Evolutionary conservation across 2,113 vertebrate genomes (phyloP).

Genomic region (Cephalopholis sonnerati): DNA sequence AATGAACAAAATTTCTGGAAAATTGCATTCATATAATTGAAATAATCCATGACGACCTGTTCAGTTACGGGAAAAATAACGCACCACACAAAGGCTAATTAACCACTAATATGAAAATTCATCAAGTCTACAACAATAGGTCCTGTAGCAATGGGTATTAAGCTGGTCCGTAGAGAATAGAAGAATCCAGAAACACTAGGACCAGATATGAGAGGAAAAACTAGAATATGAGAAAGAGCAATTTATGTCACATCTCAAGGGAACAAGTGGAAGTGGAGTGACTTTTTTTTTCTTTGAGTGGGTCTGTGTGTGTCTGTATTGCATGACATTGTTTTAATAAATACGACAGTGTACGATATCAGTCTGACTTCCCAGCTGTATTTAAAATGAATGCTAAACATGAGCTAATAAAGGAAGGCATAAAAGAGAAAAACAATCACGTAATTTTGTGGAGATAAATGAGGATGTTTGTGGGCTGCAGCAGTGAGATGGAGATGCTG

Average conservation of each 20-base stretch:
- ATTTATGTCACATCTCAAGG: conserved; percentile 3
- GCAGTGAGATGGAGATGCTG: conserved; percentile 86
- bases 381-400: not conserved
- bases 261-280: not conserved
- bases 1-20: not conserved
- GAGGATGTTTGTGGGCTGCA: conserved; percentile 90
- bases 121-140: not conserved
- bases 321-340: not conserved
- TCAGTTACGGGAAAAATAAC: not conserved
- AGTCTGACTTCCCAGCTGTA: not conserved
- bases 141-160: not conserved
- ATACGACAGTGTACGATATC: not conserved
- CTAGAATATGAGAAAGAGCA: not conserved
- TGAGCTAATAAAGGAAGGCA: not conserved
- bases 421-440: conserved; percentile 36
- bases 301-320: not conserved
- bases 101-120: not conserved
- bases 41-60: not conserved
- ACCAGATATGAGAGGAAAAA: not conserved
- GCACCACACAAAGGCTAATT: not conserved
- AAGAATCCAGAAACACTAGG: not conserved
- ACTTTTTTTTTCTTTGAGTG: not conserved
- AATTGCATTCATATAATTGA: not conserved
- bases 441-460: conserved; percentile 88
- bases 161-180: not conserved